Evolutionary conservation across 1,140 invertebrate species (phyloP), one percentile per base, ranked within the genome.

Genomic region (Bombus confusus): DNA sequence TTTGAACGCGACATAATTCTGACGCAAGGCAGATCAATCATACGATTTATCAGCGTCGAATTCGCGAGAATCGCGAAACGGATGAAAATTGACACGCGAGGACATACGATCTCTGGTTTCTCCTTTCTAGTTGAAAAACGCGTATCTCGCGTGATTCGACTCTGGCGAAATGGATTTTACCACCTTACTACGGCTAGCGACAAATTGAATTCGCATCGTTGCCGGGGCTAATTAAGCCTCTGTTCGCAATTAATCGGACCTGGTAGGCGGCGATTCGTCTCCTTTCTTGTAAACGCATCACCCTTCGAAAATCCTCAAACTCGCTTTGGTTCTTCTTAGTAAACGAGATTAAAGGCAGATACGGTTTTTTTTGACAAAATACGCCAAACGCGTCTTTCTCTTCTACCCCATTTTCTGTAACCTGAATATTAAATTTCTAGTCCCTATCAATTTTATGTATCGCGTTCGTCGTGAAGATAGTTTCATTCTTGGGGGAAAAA

Each of bases 241-340:
- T 31, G 13, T 15, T 25, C 47, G 18, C 64, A 81, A 89, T 86
- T 89, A 89, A 89, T 86, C 62, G 13, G n/a, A 22, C 41, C 39
- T 34, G 18, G 10, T 52, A 6, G 41, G 5, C 8, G 10, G 41
- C 18, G 52, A 77, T 83, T 28, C 22, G 10, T 39, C 15, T 12
- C 1, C 5, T 47, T 43, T 25, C 37, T 43, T 28, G 18, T 28
- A 39, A 73, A 43, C 9, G 10, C 43, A 31, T n/a, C 9, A 2
- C 2, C 0, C 39, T 22, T 28, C 6, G 10, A 12, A n/a, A 71
- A 13, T 39, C 5, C 6, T 5, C 5, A 1, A 31, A 6, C 12
- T 41, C 18, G 47, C 47, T 18, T 52, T 52, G 3, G 47, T 6
- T 31, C 39, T 5, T 69, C 28, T 39, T 18, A 28, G 47, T 47